Conservation (phyloP, 2,888 invertebrate genomes). For the Cartodere bifasciata region DNA sequence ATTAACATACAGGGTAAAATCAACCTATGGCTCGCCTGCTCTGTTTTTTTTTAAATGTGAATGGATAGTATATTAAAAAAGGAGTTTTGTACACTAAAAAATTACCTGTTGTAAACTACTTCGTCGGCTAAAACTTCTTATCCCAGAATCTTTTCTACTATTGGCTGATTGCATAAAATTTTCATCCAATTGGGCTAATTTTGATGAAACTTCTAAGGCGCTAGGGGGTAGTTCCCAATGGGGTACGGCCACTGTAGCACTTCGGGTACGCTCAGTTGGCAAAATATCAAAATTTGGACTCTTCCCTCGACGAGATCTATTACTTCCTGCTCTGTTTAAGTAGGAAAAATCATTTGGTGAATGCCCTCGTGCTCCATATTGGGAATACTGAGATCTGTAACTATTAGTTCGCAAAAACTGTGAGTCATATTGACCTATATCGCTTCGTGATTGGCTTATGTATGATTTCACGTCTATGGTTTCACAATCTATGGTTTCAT, state of each 20-base stretch:
- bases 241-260: constrained; percentile 28
- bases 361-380: too few relatives aligned
- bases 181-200: constrained; percentile 40
- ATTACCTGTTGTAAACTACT: constrained; percentile 75
- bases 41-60: too few relatives aligned
- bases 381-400: constrained; percentile 55
- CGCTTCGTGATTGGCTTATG: constrained; percentile 60
- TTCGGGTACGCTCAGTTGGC: constrained; percentile 25
- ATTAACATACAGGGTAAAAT: too few relatives aligned
- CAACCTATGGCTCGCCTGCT: too few relatives aligned
- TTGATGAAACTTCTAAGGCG: constrained; percentile 32
- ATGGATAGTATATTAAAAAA: too few relatives aligned
- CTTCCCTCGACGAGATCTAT: constrained; percentile 38
- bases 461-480: constrained; percentile 60
- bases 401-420: constrained; percentile 59
- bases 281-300: constrained; percentile 31
- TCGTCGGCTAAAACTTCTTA: constrained; percentile 70
- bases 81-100: constrained; percentile 6
- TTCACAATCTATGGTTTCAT: constrained; percentile 34
- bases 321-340: constrained; percentile 34
- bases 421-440: constrained; percentile 43
- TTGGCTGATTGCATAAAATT: constrained; percentile 62
- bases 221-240: constrained; percentile 35
- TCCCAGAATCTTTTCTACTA: constrained; percentile 80
- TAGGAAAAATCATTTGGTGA: constrained; percentile 36